Base-by-base conservation (phyloP, 2,113 vertebrate species). In the Nanorana parkeri region DNA sequence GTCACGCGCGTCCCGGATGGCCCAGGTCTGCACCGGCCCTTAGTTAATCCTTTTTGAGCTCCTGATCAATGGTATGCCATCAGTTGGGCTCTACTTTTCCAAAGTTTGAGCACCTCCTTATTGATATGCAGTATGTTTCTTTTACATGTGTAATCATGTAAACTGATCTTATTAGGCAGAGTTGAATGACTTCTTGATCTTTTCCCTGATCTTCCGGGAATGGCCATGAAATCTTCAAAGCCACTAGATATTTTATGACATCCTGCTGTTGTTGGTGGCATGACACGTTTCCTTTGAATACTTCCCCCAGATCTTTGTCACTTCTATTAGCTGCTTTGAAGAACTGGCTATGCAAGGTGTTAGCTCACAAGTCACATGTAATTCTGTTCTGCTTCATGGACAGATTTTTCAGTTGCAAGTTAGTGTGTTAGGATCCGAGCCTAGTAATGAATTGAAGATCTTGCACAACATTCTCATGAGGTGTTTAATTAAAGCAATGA, bases 281-380 rank as follows among this genome's bases (percentile, higher is more conserved):
- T 4, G 21, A 10, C 8, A 21, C 56, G 6, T 60, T 60, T 11
- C 58, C 6, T n/a, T 23, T 32, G 3, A 72, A 28, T 17, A 17
- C 56, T 73, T 26, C 20, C 55, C 26, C 19, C 51, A 56, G 32
- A 36, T 36, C 32, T 36, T 36, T 36, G 32, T 36, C 32, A 36
- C 32, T 36, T 36, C 32, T 28, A 23, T 32, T 58, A 16, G 4
- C 16, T 16, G 54, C 26, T 29, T 56, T 29, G 24, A 29, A 56
- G 26, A 73, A 56, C 69, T 32, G 28, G 69, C 56, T 56, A 73
- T 73, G 32, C 26, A 21, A 56, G 69, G 69, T 58, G 69, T 58
- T 55, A 56, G 5, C 56, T 58, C 6, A 19, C 23, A 20, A 29
- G 47, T 73, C 54, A 20, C 68, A 23, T 56, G 24, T n/a, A 15